These are phyloP conservation scores for Chymomyza amoena DNA, from an alignment of 2,888 invertebrate genomes.

Conservation along the genomic window DNA sequence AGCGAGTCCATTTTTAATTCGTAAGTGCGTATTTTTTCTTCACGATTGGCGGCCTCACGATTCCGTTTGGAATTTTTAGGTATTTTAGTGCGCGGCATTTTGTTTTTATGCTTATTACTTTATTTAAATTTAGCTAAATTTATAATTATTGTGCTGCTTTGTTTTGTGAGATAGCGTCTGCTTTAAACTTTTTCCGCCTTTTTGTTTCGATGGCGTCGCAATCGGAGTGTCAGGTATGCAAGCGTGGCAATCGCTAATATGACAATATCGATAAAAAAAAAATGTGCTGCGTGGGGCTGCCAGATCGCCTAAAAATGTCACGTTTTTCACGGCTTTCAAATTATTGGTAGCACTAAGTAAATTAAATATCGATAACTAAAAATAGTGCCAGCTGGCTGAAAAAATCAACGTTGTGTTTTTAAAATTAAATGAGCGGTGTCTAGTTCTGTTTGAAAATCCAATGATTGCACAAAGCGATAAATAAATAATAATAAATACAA, in stretches of 20 bases:
- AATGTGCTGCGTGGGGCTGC: background rate
- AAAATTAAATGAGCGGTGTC: no score
- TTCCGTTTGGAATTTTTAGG: slow-evolving; percentile 76
- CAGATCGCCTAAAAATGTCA: background rate
- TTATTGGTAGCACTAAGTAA: no score
- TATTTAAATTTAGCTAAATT: background rate
- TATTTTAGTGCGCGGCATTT: slow-evolving; percentile 78
- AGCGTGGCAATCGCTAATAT: background rate
- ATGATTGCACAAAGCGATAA: no score
- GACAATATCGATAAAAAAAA: background rate
- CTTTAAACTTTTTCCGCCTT: background rate
- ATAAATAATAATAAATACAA: no score
- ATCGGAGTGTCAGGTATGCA: background rate
- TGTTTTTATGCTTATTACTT: background rate
- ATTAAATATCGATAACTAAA: no score
- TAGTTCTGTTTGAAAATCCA: no score
- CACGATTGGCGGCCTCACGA: slow-evolving; percentile 76
- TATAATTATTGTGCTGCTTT: background rate
- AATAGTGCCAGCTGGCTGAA: no score
- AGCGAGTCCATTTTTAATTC: slow-evolving; percentile 70
- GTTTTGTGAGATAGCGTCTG: background rate
- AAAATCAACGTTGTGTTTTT: no score
- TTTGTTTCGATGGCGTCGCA: background rate
- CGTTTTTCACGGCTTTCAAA: no score
- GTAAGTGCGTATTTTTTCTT: slow-evolving; percentile 72